phyloP scores from a whole-genome alignment of 2,888 invertebrate species.

The Busseola fusca region DNA sequence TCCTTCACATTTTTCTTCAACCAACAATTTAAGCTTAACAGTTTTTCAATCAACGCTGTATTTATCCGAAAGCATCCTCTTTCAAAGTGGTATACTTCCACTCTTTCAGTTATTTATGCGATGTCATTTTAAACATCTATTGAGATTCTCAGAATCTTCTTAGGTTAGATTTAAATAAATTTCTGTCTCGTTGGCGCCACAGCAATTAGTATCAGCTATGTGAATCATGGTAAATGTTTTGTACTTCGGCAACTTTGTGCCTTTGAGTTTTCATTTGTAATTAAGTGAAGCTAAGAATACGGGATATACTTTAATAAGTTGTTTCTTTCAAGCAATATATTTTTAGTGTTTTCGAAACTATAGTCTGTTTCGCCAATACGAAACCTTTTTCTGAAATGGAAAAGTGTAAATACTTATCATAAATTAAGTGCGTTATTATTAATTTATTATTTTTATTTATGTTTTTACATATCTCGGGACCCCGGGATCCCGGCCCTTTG shows the following conservation, averaged over 20 bases:
- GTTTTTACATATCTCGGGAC: no score
- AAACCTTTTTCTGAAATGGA: background rate
- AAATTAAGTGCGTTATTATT: no score
- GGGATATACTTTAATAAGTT: slow-evolving; percentile 13
- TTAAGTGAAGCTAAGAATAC: slow-evolving; percentile 52
- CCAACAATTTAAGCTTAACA: slow-evolving; percentile 18
- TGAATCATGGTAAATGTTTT: slow-evolving; percentile 59
- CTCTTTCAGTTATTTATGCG: slow-evolving; percentile 51
- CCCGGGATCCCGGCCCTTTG: no score
- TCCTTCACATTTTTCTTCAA: slow-evolving; percentile 14
- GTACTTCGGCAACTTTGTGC: slow-evolving; percentile 52
- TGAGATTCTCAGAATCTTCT: slow-evolving; percentile 66
- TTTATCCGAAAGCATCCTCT: slow-evolving; percentile 47
- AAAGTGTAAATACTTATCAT: background rate
- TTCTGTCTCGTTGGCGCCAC: slow-evolving; percentile 69
- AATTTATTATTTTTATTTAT: no score
- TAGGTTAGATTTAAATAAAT: slow-evolving; percentile 68
- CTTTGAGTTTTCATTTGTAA: slow-evolving; percentile 50
- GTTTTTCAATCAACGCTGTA: slow-evolving; percentile 53
- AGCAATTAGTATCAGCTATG: slow-evolving; percentile 71
- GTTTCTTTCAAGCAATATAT: slow-evolving; percentile 8
- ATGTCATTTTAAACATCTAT: slow-evolving; percentile 63
- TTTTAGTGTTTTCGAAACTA: slow-evolving; percentile 1
- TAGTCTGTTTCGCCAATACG: background rate
- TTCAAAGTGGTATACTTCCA: slow-evolving; percentile 49